Conservation (phyloP, 2,113 vertebrate species). For the Psammodynastes pulverulentus region DNA sequence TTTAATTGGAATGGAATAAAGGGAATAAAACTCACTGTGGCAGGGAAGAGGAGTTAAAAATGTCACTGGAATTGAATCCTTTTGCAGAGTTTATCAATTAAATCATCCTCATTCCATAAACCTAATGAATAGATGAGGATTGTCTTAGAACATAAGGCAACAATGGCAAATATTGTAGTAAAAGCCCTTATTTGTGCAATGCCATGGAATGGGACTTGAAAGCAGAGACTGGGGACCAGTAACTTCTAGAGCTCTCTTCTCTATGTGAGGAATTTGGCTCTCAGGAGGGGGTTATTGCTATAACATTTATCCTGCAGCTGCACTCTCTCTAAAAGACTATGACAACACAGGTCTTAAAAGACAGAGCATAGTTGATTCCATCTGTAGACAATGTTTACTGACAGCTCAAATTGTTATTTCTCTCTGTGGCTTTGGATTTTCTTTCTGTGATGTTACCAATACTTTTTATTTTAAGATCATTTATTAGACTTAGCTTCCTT, state of each 20-base stretch:
- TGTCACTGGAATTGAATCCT: neutral
- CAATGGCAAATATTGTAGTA: neutral
- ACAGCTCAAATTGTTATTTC: neutral
- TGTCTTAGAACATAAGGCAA: neutral
- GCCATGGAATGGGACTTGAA: neutral
- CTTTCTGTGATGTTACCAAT: neutral
- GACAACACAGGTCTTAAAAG: neutral
- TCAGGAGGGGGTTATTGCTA: neutral
- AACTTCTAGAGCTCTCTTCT: neutral
- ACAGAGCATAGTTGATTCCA: neutral
- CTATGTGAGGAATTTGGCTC: neutral
- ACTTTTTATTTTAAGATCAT: neutral
- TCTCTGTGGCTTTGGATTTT: neutral
- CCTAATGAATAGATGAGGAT: neutral
- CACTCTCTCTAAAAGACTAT: neutral
- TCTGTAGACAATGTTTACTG: neutral
- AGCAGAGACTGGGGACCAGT: neutral
- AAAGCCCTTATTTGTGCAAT: neutral
- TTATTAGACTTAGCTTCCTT: neutral
- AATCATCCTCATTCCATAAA: neutral
- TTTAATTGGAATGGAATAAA: neutral
- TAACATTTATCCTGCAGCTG: neutral
- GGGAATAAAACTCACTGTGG: neutral
- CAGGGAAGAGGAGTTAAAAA: neutral
- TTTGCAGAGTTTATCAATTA: neutral